Conservation (phyloP, 2,888 invertebrate species). For the Penaeus monodon region DNA sequence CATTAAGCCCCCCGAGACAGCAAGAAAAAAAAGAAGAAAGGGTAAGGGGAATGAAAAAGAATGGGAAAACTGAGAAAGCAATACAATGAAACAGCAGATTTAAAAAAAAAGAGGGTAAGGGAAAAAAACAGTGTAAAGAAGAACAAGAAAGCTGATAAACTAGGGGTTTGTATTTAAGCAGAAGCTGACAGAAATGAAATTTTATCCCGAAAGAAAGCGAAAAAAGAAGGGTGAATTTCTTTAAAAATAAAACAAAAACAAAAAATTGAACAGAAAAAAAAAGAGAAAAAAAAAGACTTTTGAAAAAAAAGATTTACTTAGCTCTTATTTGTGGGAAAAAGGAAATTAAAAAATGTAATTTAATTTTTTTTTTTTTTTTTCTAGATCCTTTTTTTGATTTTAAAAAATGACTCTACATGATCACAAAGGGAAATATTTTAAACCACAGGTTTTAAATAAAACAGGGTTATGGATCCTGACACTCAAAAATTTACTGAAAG, state of each 20-base stretch:
- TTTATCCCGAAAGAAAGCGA: slow-evolving; percentile 23
- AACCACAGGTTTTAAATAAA: too few species aligned
- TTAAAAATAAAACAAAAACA: slow-evolving; percentile 33
- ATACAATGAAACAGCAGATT: neutral
- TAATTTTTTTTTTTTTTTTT: too few species aligned
- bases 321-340: too few species aligned
- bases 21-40: slow-evolving; percentile 39
- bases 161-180: slow-evolving; percentile 47
- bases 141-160: neutral
- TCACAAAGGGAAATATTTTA: too few species aligned
- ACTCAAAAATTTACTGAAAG: too few species aligned
- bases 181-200: slow-evolving; percentile 41
- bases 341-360: too few species aligned
- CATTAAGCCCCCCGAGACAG: slow-evolving; percentile 36
- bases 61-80: neutral
- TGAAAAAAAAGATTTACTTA: too few species aligned
- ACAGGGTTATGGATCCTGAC: too few species aligned
- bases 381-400: too few species aligned
- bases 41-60: slow-evolving; percentile 7
- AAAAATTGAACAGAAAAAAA: slow-evolving; percentile 32
- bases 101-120: neutral
- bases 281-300: slow-evolving; percentile 12
- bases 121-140: neutral
- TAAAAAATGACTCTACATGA: too few species aligned
- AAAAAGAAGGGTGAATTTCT: slow-evolving; percentile 47